Evolutionary conservation across 2,113 vertebrate species (phyloP).

Genomic region (Tragelaphus buxtoni): DNA sequence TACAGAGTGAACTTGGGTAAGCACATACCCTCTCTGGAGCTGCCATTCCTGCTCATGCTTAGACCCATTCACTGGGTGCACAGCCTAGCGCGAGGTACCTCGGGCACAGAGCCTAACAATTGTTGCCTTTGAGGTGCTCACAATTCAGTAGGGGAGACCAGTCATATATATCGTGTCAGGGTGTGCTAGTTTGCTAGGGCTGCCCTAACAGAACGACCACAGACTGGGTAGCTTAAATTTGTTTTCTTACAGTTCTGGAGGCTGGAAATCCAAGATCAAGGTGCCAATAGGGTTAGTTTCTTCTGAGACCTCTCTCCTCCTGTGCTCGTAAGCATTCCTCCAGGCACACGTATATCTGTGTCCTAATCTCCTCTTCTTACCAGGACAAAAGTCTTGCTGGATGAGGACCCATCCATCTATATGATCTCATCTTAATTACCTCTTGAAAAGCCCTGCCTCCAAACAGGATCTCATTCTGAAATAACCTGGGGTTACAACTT

Average conservation of each 20-base stretch:
- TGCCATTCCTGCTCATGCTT: neutral
- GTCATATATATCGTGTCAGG: rapidly evolving
- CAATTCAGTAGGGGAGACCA: neutral
- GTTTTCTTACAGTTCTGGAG: neutral
- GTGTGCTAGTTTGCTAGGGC: neutral
- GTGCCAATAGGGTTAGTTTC: neutral
- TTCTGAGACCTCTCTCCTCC: neutral
- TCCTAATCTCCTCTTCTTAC: neutral
- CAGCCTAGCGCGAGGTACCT: neutral
- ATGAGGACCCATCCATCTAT: neutral
- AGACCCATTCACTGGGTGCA: neutral
- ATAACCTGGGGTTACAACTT: neutral
- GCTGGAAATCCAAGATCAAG: neutral
- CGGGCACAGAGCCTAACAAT: neutral
- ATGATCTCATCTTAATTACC: neutral
- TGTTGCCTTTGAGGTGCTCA: neutral
- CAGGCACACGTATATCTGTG: no score
- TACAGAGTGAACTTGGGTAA: neutral
- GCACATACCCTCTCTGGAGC: neutral
- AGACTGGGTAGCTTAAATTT: neutral
- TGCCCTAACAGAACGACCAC: neutral
- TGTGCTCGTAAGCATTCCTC: neutral
- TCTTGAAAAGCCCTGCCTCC: neutral
- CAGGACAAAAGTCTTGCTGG: neutral
- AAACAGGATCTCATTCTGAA: neutral